Conservation (phyloP, 2,113 vertebrate genomes). For the Agelaius tricolor region DNA sequence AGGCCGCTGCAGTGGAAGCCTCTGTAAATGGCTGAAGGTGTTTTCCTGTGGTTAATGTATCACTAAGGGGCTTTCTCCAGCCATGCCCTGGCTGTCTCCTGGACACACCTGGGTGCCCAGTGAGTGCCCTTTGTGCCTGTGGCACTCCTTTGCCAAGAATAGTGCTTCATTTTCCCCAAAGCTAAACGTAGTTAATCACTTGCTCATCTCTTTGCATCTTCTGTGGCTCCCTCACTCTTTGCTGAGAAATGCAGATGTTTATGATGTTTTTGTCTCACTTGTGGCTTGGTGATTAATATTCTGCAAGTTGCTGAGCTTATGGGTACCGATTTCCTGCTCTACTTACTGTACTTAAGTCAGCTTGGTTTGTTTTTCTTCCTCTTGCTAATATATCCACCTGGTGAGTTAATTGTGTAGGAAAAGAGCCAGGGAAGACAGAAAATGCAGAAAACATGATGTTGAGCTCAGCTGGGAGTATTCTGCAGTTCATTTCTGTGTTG, state of each 20-base stretch:
- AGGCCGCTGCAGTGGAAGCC: not conserved
- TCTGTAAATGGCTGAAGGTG: not conserved
- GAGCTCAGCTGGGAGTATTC: not conserved
- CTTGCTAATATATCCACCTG: constrained; percentile 39
- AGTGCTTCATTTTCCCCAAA: not conserved
- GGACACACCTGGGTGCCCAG: not conserved
- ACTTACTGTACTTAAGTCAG: constrained; percentile 34
- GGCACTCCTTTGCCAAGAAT: not conserved
- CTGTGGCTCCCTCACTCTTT: not conserved
- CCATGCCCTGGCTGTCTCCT: not conserved
- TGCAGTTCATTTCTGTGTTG: not conserved
- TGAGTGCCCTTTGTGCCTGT: fast-evolving
- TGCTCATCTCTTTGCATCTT: not conserved
- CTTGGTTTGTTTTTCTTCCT: constrained; percentile 32
- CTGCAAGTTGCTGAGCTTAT: constrained; percentile 3
- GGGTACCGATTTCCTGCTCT: constrained; percentile 42
- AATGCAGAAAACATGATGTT: not conserved
- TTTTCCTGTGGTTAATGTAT: not conserved
- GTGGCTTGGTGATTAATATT: constrained; percentile 21
- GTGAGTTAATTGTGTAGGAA: constrained; percentile 34
- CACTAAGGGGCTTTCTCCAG: not conserved
- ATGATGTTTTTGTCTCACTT: not conserved
- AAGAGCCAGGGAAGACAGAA: not conserved
- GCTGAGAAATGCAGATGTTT: not conserved
- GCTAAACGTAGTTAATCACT: not conserved